A percentile compares a stretch with the other conserved stretches of the same genome.
phyloP scores from a whole-genome alignment of 2,113 vertebrate genomes.

The Caloenas nicobarica region DNA sequence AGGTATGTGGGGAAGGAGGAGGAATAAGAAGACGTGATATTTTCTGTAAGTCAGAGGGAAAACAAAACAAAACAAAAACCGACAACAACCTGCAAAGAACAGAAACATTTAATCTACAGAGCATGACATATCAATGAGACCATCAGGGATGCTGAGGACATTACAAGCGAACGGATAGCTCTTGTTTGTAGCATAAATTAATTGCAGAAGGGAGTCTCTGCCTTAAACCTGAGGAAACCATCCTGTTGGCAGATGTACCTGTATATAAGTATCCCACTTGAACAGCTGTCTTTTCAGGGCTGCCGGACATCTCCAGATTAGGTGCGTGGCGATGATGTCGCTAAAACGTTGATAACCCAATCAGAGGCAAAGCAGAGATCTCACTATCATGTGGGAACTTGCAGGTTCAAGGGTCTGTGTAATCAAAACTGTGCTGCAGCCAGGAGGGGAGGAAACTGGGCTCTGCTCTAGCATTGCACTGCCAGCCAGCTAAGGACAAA shows the following conservation, averaged over 20 bases:
- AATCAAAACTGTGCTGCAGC: background rate
- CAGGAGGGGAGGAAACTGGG: constrained; percentile 23
- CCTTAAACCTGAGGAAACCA: background rate
- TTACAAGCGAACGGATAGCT: background rate
- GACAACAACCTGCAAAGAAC: background rate
- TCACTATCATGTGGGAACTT: background rate
- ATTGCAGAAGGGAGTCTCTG: background rate
- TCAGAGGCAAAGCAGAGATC: background rate
- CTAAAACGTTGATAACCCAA: background rate
- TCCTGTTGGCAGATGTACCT: background rate
- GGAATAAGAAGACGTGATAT: background rate
- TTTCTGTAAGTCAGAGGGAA: background rate
- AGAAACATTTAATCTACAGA: background rate
- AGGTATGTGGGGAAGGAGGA: background rate
- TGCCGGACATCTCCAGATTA: background rate
- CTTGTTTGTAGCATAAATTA: background rate
- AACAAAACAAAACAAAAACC: background rate
- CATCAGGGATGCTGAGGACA: background rate
- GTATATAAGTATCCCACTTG: background rate
- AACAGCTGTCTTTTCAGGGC: background rate
- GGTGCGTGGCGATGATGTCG: background rate
- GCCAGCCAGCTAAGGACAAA: constrained; percentile 55
- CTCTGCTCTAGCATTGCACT: background rate
- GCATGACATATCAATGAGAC: background rate
- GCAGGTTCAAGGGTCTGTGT: constrained; percentile 7